Base-by-base conservation (phyloP, 2,797 vertebrate genomes). In the Tolypeutes matacus region DNA sequence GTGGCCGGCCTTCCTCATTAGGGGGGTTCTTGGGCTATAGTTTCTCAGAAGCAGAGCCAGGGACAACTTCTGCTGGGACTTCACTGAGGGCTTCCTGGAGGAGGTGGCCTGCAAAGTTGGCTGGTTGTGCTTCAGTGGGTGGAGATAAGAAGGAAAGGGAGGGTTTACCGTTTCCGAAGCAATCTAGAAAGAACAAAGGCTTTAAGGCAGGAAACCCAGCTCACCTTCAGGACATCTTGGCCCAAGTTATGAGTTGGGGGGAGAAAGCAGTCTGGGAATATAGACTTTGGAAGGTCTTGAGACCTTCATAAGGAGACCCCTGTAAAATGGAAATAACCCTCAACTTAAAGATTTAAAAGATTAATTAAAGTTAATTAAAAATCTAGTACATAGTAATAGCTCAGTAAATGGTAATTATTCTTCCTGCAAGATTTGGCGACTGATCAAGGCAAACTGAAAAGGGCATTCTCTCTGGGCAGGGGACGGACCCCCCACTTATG, bases 1-100 rank as follows among this genome's bases (percentile, higher is more conserved):
- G 0, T 5, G 8, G 11, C 18, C 2, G 0, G 3, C 23, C 18
- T 20, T 17, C 62, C 27, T 51, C 4, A 8, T 2, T 8, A 8
- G 56, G 17, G 56, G 56, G 18, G 20, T 56, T 56, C 20, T 18
- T 11, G 10, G 51, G 2, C n/a, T 31, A 9, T 39, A 49, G 39
- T 29, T 46, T 31, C 9, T 8, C 42, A 27, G 39, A 65, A 20
- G 31, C 42, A 5, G 31, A 67, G 13, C 81, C 29, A 18, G 1
- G 4, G 21, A 14, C 7, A 29, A 8, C 31, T 15, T 9, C 39
- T 23, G 18, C 39, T n/a, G 7, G 7, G 81, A 11, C 17, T 9
- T 60, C 49, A 1, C 0, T 0, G 77, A 83, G 39, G 83, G 7
- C 77, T 92, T 92, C 83, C 69, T 77, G 53, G 83, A 86, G 27